phyloP scores from a whole-genome alignment of 1,140 invertebrate genomes.

The Saxidomus purpurata region DNA sequence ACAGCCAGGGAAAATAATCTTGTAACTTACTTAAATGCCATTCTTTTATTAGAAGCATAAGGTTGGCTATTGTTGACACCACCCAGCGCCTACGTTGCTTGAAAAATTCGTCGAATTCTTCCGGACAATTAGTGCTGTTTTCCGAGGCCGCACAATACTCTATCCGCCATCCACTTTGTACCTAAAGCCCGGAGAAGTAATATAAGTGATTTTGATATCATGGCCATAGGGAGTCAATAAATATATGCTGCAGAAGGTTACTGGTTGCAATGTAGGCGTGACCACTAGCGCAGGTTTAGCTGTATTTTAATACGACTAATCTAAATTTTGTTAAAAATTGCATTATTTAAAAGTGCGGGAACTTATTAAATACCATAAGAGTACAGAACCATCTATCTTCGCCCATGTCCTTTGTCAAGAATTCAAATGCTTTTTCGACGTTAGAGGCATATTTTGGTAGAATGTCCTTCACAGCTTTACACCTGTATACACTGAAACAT shows the following conservation, averaged over 20 bases:
- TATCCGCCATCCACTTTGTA: slow-evolving; percentile 89
- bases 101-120: slow-evolving; percentile 90
- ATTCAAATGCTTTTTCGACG: slow-evolving; percentile 97
- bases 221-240: neutral
- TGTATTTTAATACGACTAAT: neutral
- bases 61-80: slow-evolving; percentile 89
- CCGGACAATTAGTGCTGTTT: slow-evolving; percentile 89
- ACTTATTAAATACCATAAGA: slow-evolving; percentile 77
- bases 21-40: slow-evolving; percentile 72
- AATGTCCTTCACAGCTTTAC: slow-evolving; percentile 96
- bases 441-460: slow-evolving; percentile 98
- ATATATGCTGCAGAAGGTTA: neutral
- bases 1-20: no score
- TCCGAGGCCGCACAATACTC: slow-evolving; percentile 90
- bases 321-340: neutral
- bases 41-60: slow-evolving; percentile 88
- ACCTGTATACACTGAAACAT: slow-evolving; percentile 99
- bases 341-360: neutral
- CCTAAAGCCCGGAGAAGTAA: slow-evolving; percentile 75
- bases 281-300: neutral
- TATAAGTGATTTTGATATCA: neutral
- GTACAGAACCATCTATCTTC: slow-evolving; percentile 82
- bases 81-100: slow-evolving; percentile 89
- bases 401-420: slow-evolving; percentile 99
- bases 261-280: no score